These are phyloP conservation scores for Ciconia boyciana DNA, from an alignment of 2,113 vertebrate species.

Conservation along the genomic window DNA sequence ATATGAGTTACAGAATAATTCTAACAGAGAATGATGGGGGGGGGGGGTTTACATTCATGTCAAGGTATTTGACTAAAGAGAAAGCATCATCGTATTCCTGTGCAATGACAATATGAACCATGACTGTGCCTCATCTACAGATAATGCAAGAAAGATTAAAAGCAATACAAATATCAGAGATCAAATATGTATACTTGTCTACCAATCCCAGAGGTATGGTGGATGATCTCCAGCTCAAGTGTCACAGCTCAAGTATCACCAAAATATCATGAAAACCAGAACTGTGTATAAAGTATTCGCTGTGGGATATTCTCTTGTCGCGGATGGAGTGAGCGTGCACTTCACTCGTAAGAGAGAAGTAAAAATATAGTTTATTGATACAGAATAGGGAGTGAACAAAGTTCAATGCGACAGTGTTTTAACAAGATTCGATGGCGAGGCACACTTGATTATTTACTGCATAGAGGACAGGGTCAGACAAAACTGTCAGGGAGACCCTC, in stretches of 20 bases:
- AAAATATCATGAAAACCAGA: not conserved
- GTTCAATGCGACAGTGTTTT: too few species aligned
- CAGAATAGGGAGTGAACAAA: too few species aligned
- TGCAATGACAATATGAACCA: not conserved
- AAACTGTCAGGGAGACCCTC: too few species aligned
- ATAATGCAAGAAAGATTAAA: not conserved
- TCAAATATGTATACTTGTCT: not conserved
- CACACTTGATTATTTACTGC: too few species aligned
- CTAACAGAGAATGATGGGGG: not conserved
- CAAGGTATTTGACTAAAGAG: not conserved
- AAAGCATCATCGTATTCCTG: not conserved
- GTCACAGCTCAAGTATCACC: not conserved
- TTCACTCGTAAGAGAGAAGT: too few species aligned
- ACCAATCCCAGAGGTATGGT: not conserved
- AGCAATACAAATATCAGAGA: not conserved
- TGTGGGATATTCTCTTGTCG: not conserved
- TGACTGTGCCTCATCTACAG: not conserved
- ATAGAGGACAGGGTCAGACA: too few species aligned
- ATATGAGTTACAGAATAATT: not conserved
- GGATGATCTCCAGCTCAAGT: not conserved
- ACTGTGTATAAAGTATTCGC: not conserved
- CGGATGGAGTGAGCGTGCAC: too few species aligned
- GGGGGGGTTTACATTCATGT: too few species aligned
- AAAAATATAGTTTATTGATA: too few species aligned
- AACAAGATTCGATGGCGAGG: too few species aligned